Evolutionary conservation across 2,888 invertebrate genomes (phyloP), one percentile per base, ranked within the genome.

Genomic region (Diplolepis rosae): DNA sequence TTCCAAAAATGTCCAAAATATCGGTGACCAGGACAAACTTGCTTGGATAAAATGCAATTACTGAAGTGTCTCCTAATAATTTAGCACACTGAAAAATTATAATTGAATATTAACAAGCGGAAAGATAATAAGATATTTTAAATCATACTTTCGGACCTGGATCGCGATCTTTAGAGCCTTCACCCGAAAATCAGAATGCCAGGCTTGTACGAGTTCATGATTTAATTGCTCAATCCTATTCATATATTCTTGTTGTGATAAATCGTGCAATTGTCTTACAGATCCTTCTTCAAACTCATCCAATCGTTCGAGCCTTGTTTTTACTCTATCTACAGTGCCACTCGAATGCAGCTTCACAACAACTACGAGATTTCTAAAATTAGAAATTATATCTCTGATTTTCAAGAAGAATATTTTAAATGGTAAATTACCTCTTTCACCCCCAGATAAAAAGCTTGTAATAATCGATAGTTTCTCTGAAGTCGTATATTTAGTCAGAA

Each of bases 1-100:
- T 93, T 1, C 97, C 97, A 90, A 99, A 99, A 77, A 95, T 96
- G 88, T 99, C 98, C 79, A 99, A 90, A 79, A 98, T 96, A 88
- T 99, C 98, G 11, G 98, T 98, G 69, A 99, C 94, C 15, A 99
- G 91, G 39, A 98, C 96, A 92, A 98, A 99, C 90, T 99, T 98
- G 89, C 98, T 98, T 0, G 99, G 99, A 90, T 99, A 99, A 90
- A 99, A 99, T 82, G 95, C 95, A 86, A 98, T 93, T 0, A 96
- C 97, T 70, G 93, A 94, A 2, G 95, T 94, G 87, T 98, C 97
- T 1, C 95, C 94, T 68, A 99, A 90, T 82, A 98, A 90, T 90
- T 98, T 98, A 42, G 98, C 96, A 89, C 98, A 98, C 91, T 98
- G 87, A 24, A 88, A 85, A 68, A 70, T 79, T 51, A 66, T 50